Percentiles rank a stretch among this genome's conserved stretches.
Evolutionary conservation across 2,797 vertebrate genomes (phyloP).

Genomic region (Esox masquinongy): DNA sequence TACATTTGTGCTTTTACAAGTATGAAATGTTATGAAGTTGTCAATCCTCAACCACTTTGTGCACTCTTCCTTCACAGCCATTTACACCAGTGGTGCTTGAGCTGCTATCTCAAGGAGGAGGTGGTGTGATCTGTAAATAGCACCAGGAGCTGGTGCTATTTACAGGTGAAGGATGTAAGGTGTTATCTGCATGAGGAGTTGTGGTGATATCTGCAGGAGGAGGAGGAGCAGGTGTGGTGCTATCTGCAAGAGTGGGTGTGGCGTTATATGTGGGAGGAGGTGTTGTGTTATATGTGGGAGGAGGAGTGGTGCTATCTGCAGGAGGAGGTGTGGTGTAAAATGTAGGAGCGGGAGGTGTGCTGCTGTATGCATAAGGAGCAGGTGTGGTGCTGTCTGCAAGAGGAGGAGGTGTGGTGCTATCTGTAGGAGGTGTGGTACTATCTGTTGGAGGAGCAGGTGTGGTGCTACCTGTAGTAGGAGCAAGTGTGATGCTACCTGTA

Average conservation of each 20-base stretch:
- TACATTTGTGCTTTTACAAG: slow-evolving; percentile 13
- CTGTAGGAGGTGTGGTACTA: too few species aligned
- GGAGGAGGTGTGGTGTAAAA: neutral
- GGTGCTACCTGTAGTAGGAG: slow-evolving; percentile 35
- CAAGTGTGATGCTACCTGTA: slow-evolving; percentile 29
- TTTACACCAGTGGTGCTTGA: slow-evolving; percentile 56
- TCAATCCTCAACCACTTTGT: slow-evolving; percentile 55
- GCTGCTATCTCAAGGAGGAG: slow-evolving; percentile 22
- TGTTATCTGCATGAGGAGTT: too few species aligned
- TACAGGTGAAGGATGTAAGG: slow-evolving; percentile 16
- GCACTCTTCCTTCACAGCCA: slow-evolving; percentile 57
- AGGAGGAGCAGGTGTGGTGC: too few species aligned
- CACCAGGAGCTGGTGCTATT: slow-evolving; percentile 37
- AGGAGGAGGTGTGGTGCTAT: slow-evolving; percentile 32
- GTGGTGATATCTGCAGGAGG: too few species aligned
- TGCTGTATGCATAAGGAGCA: too few species aligned
- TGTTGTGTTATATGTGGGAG: too few species aligned
- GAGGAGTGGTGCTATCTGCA: neutral
- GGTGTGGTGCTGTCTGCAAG: too few species aligned
- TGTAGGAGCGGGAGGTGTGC: too few species aligned
- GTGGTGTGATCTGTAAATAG: too few species aligned
- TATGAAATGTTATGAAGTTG: slow-evolving; percentile 48
- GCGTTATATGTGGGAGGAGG: too few species aligned
- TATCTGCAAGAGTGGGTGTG: too few species aligned
- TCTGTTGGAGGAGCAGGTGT: too few species aligned